A percentile compares a stretch with the other conserved stretches of the same genome.
Evolutionary conservation across 1,140 invertebrate species (phyloP).

Genomic region (Drosophila repletoides): DNA sequence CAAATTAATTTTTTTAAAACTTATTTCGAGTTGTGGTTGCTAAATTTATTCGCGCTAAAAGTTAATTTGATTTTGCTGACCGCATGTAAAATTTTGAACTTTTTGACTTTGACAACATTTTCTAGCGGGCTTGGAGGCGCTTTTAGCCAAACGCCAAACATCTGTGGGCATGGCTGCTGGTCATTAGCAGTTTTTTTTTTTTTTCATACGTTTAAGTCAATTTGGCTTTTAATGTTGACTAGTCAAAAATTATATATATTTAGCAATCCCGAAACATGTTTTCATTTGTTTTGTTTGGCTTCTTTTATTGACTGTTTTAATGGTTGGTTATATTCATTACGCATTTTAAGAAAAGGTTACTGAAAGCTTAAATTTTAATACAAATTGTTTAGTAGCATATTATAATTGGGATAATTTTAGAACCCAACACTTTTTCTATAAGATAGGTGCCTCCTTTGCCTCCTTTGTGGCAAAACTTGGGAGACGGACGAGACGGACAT

Average conservation of each 20-base stretch:
- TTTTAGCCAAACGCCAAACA: not conserved
- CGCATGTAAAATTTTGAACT: constrained; percentile 61
- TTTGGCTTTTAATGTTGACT: not conserved
- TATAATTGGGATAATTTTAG: no score
- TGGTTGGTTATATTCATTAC: no score
- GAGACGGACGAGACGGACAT: no score
- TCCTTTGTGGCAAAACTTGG: no score
- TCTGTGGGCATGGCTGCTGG: constrained; percentile 10
- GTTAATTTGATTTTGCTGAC: constrained; percentile 67
- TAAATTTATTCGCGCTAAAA: constrained; percentile 52
- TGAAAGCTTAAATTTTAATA: no score
- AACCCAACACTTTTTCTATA: no score
- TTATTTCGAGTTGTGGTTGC: constrained; percentile 29
- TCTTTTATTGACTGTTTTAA: no score
- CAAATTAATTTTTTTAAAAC: constrained; percentile 46
- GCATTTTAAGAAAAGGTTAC: no score
- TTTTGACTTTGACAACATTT: constrained; percentile 59
- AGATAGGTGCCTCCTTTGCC: no score
- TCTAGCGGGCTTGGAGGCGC: not conserved
- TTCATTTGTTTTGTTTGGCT: no score
- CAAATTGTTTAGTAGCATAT: no score
- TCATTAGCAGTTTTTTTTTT: constrained; percentile 40
- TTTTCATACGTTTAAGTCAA: not conserved
- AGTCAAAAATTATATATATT: not conserved
- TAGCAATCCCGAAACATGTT: no score